A percentile compares a stretch with the other conserved stretches of the same genome.
phyloP scores from a whole-genome alignment of 2,113 vertebrate species.

The Electrona antarctica region DNA sequence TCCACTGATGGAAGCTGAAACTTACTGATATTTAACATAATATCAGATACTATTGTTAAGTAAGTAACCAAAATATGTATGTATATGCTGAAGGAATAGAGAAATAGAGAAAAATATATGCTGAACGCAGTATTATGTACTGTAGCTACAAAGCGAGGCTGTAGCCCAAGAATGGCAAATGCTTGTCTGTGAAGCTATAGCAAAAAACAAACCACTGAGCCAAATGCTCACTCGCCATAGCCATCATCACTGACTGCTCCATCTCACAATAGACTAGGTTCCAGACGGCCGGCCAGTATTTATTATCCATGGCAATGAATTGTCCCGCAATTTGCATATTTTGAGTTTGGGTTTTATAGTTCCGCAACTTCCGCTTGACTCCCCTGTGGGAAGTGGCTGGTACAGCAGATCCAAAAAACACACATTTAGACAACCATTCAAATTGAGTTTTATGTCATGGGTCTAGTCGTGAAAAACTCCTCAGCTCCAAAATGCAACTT shows the following conservation, averaged over 20 bases:
- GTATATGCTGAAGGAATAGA: too few relatives aligned
- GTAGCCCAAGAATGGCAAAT: neutral
- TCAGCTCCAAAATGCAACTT: conserved; percentile 6
- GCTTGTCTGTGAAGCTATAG: neutral
- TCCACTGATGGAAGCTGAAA: neutral
- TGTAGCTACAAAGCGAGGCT: neutral
- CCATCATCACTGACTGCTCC: too few relatives aligned
- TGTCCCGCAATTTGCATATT: neutral
- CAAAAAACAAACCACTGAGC: neutral
- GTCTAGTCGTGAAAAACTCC: neutral
- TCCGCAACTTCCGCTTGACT: neutral
- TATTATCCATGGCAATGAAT: neutral
- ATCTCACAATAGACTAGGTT: too few relatives aligned
- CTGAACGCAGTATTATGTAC: too few relatives aligned
- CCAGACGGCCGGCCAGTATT: neutral
- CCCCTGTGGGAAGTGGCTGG: neutral
- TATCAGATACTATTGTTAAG: too few relatives aligned
- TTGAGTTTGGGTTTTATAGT: neutral
- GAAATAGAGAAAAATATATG: too few relatives aligned
- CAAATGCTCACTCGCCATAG: too few relatives aligned
- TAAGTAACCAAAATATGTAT: too few relatives aligned
- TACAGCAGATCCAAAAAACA: neutral
- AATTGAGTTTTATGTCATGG: neutral
- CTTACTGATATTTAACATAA: neutral
- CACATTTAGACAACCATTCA: conserved; percentile 1